Evolutionary conservation across 2,888 invertebrate genomes (phyloP), one percentile per base, ranked within the genome.

Genomic region (Oscheius sp.): DNA sequence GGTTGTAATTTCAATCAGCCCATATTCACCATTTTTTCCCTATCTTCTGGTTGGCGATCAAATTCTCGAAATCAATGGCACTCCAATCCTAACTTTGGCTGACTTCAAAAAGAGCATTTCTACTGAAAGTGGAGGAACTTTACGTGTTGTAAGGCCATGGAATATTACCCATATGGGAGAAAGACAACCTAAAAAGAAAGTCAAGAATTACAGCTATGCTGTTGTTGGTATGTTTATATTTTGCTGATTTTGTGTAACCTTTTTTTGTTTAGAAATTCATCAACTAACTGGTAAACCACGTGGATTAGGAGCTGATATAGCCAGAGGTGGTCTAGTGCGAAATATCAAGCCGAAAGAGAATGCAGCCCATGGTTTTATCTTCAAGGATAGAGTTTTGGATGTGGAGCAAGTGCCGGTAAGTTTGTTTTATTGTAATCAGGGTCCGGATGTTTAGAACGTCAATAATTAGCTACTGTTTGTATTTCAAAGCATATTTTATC

Each of bases 21-120:
- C 13, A 16, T 35, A n/a, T 18, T n/a, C n/a, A 7, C 16, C 13
- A 0, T n/a, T 59, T n/a, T 35, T 59, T 21, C 29, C 29, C n/a
- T 59, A 59, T 18, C 59, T 59, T 35, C 6, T 59, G 18, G 59
- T 59, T n/a, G 59, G 59, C 1, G 59, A 59, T 29, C 59, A 59
- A 41, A 41, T 59, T n/a, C 13, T 59, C 2, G 59, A 59, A 29
- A n/a, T 59, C 6, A 59, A 59, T 41, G 59, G 41, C 13, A 23
- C 2, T 18, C 18, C 35, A 3, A n/a, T 59, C 16, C 7, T 35
- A n/a, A 18, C 13, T 12, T 3, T 7, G 2, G 59, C 5, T 2
- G 35, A 59, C 1, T 59, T 59, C 59, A 41, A n/a, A 1, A 13
- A n/a, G 27, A 23, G 5, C 6, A n/a, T 58, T 7, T 29, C 16